Base-by-base conservation (phyloP, 1,140 invertebrate genomes). In the Charaxes varanes region DNA sequence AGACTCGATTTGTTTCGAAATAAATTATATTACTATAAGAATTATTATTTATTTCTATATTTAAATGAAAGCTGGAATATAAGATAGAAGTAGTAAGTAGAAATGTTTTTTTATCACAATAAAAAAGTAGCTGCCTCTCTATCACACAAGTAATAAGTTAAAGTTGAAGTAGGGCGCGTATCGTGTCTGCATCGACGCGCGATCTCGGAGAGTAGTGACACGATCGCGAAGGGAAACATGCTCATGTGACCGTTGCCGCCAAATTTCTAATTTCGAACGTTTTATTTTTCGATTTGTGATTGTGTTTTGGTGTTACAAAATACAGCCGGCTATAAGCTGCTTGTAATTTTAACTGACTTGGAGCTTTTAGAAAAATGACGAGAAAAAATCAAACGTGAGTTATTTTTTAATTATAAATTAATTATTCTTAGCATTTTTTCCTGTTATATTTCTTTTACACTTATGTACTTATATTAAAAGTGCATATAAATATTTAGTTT, bases 131-230 rank as follows among this genome's bases (percentile, higher is more conserved):
- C 26, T 12, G 37, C 35, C 30, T 78, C 65, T 74, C 72, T 68
- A 44, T 78, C 65, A 53, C 58, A 51, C 59, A 59, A 56, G 53
- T 56, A 54, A 72, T 61, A 63, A 55, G 72, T 67, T 74, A 55
- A 50, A 51, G 56, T 62, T 52, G 66, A 81, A 79, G 77, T 81
- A 81, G 77, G 74, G 74, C 74, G 74, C 36, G 49, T 66, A 65
- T 53, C 53, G 66, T 56, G 60, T 57, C 47, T 55, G 62, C 44
- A 62, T 54, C 57, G 71, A 70, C 65, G 66, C 55, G 62, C 74
- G 63, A 79, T 79, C 70, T 79, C 63, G 62, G 65, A 67, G 70
- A 81, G 77, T 69, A 67, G 67, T 61, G 64, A 77, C 58, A 77
- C 74, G 74, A 69, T 68, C 68, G 63, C 61, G 59, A 58, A 68